These are phyloP conservation scores for Ischnura elegans DNA, from an alignment of 2,888 invertebrate species.

Conservation along the genomic window DNA sequence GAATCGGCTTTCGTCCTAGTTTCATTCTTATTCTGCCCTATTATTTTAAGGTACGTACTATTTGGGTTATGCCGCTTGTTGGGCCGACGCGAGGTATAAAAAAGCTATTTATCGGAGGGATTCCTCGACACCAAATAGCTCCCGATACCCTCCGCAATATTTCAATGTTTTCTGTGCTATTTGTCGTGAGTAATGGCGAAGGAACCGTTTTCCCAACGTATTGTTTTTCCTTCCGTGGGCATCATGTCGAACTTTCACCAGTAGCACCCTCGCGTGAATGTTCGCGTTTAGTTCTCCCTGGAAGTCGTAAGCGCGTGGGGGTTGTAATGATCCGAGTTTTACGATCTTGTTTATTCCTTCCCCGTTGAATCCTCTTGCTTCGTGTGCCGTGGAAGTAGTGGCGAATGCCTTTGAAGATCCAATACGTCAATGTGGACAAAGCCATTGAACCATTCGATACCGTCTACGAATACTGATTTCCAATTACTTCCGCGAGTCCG, in stretches of 20 bases:
- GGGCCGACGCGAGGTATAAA: too few species aligned
- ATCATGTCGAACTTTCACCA: background rate
- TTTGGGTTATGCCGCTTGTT: too few species aligned
- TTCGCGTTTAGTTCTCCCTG: background rate
- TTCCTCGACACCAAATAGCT: too few species aligned
- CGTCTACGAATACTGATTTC: background rate
- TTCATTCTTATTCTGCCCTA: too few species aligned
- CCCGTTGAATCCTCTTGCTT: background rate
- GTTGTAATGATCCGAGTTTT: conserved; percentile 2
- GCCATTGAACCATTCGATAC: background rate
- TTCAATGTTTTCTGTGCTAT: too few species aligned
- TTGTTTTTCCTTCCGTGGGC: background rate
- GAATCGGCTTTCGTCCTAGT: too few species aligned
- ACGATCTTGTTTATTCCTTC: conserved; percentile 42
- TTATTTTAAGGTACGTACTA: too few species aligned
- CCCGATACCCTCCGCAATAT: too few species aligned
- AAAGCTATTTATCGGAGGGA: too few species aligned
- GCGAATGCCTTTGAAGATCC: background rate
- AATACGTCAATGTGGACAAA: background rate
- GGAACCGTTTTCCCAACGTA: background rate
- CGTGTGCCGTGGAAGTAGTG: background rate
- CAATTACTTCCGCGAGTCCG: background rate
- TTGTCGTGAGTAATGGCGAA: background rate
- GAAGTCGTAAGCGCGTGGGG: background rate
- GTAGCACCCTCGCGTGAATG: background rate